phyloP scores from a whole-genome alignment of 2,113 vertebrate genomes.

The Megaptera novaeangliae region DNA sequence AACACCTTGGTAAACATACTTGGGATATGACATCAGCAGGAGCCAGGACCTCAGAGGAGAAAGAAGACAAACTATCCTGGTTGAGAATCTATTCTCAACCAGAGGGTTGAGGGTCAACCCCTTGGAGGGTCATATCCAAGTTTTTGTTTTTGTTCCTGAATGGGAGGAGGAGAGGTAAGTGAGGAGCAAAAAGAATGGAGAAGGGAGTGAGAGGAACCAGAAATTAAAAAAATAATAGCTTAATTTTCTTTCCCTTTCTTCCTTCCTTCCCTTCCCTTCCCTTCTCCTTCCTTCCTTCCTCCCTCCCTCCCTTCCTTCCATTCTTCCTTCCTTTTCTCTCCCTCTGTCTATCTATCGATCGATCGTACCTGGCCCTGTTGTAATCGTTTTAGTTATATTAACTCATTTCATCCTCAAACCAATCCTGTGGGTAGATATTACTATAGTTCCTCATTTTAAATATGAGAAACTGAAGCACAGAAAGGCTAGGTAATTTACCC shows the following conservation, averaged over 20 bases:
- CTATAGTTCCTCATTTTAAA: neutral
- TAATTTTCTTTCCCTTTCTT: neutral
- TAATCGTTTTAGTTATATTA: neutral
- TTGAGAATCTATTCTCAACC: neutral
- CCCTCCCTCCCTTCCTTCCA: fast-evolving
- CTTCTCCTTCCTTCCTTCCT: too few species aligned
- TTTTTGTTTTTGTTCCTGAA: neutral
- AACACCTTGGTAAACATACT: constrained; percentile 42
- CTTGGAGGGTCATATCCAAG: neutral
- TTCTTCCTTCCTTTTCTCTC: neutral
- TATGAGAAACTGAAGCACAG: neutral
- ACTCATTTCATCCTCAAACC: neutral
- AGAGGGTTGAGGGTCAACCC: too few species aligned
- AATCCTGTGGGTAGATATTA: neutral
- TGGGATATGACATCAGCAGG: constrained; percentile 12
- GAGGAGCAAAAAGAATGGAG: neutral
- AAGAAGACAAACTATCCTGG: neutral
- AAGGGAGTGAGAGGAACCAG: neutral
- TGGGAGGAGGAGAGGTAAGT: neutral
- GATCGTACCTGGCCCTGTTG: neutral
- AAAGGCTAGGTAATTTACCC: neutral
- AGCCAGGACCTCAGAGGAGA: neutral
- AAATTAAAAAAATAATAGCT: neutral
- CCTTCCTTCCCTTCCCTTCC: neutral
- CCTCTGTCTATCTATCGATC: neutral